Evolutionary conservation across 92 coral and sea anemone genomes (phyloP).

Genomic region (Umimayanthus chanpuru): DNA sequence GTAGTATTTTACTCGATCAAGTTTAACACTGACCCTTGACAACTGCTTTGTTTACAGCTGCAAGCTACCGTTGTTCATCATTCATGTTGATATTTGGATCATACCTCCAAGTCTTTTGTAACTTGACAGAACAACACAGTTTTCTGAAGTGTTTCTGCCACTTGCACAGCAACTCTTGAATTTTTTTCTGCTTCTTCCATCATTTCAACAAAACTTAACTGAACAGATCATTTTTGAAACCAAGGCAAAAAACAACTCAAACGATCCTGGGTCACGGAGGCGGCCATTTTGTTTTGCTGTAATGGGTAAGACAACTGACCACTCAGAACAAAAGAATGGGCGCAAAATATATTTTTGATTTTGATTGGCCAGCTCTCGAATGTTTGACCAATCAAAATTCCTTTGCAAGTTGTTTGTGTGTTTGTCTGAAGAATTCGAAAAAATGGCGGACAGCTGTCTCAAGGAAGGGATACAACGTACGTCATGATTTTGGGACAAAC

Average conservation of each 20-base stretch:
- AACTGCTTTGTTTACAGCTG: constrained; percentile 12
- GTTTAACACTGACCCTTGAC: neutral
- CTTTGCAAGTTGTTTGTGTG: neutral
- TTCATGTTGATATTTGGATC: neutral
- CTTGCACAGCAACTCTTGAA: neutral
- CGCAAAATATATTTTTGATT: neutral
- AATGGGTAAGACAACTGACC: constrained; percentile 4
- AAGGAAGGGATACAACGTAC: neutral
- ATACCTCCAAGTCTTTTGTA: constrained; percentile 76
- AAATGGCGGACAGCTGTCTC: constrained; percentile 16
- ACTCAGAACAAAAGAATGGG: neutral
- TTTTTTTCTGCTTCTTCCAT: constrained; percentile 37
- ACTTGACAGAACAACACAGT: constrained; percentile 65
- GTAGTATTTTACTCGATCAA: neutral
- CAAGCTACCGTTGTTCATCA: neutral
- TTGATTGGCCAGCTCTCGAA: neutral
- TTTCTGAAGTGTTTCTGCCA: constrained; percentile 58
- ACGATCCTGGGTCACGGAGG: neutral
- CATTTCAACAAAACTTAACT: constrained; percentile 8
- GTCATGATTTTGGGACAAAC: neutral
- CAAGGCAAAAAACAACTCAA: neutral
- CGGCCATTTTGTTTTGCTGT: constrained; percentile 7
- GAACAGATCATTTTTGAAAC: neutral
- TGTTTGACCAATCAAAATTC: constrained; percentile 1
- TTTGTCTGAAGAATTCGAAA: neutral